Evolutionary conservation across 2,113 vertebrate species (phyloP).

Genomic region (Delphinus delphis): DNA sequence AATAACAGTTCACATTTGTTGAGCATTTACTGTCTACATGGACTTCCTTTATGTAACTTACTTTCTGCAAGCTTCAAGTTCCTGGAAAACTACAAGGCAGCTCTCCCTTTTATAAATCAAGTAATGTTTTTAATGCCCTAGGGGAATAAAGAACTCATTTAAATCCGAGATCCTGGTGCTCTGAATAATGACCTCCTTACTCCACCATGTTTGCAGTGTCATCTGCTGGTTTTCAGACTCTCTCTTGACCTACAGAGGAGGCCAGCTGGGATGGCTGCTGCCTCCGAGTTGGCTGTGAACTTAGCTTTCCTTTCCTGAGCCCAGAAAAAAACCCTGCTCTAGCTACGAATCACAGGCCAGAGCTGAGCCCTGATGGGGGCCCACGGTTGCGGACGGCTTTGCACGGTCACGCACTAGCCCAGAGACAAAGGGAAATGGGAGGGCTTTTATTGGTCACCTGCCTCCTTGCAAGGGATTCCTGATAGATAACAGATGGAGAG

Average conservation of each 20-base stretch:
- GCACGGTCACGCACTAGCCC: not conserved
- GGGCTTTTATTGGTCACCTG: constrained; percentile 74
- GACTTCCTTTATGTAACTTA: not conserved
- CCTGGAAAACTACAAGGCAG: not conserved
- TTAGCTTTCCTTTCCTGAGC: constrained; percentile 16
- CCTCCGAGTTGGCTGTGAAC: constrained; percentile 48
- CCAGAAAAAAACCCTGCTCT: not conserved
- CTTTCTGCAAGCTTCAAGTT: not conserved
- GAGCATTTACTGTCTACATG: not conserved
- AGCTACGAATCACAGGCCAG: not conserved
- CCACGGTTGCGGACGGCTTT: not conserved
- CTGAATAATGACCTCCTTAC: not conserved
- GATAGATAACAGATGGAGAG: constrained; percentile 81
- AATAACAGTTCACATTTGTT: not conserved
- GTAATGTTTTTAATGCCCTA: not conserved
- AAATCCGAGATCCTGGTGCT: not conserved
- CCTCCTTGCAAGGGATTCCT: constrained; percentile 57
- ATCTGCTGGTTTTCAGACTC: not conserved
- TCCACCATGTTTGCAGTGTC: not conserved
- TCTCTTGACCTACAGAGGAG: not conserved
- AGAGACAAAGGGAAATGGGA: not conserved
- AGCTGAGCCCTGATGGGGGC: not conserved
- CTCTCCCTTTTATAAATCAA: not conserved
- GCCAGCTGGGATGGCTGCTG: constrained; percentile 7
- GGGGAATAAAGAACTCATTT: not conserved